These are phyloP conservation scores for Arenaria interpres DNA, from an alignment of 2,113 vertebrate species.

Conservation along the genomic window DNA sequence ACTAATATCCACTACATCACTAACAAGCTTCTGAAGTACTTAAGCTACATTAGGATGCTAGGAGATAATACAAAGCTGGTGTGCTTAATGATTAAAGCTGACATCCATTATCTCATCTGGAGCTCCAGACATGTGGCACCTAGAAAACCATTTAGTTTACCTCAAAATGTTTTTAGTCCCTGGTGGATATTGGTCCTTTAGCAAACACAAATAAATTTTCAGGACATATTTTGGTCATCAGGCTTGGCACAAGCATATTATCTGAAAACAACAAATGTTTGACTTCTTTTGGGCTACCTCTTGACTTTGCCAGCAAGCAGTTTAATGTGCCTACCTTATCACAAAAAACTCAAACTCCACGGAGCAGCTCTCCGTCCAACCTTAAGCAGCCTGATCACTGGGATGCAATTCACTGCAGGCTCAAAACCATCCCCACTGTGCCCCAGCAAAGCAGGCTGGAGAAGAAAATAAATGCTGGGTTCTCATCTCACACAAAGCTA, in stretches of 20 bases:
- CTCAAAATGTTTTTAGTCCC: neutral
- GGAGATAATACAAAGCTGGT: neutral
- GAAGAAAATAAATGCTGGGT: neutral
- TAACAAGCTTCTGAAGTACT: conserved; percentile 16
- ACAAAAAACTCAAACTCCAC: neutral
- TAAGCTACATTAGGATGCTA: neutral
- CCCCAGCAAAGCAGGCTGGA: neutral
- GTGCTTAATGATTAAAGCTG: conserved; percentile 14
- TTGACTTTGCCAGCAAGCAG: neutral
- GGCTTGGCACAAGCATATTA: neutral
- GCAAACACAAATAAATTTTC: neutral
- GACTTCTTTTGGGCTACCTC: neutral
- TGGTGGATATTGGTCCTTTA: neutral
- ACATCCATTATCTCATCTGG: conserved; percentile 14
- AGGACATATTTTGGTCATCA: neutral
- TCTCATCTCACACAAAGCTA: neutral
- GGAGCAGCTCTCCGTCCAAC: neutral
- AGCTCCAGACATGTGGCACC: neutral
- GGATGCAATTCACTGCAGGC: neutral
- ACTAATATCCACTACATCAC: neutral
- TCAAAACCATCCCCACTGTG: neutral
- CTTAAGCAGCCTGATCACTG: neutral
- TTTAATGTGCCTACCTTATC: neutral
- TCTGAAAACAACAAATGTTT: neutral
- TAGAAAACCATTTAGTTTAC: neutral